phyloP scores from a whole-genome alignment of 2,888 invertebrate species.

The Chesias legatella region DNA sequence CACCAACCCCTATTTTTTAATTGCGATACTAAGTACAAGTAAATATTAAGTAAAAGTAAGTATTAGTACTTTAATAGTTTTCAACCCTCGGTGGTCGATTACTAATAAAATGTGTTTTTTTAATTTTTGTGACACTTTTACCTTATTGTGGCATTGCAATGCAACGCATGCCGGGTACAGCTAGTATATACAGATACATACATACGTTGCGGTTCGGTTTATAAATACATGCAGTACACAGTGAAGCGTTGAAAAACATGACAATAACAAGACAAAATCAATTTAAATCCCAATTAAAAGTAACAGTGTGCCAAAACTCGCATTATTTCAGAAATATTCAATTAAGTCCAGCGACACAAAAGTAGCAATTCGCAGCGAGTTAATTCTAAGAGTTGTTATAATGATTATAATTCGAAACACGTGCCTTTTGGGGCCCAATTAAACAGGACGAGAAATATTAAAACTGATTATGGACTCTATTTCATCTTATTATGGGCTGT shows the following conservation, averaged over 20 bases:
- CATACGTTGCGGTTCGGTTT: too few species aligned
- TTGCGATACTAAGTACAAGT: too few species aligned
- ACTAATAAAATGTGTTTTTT: too few species aligned
- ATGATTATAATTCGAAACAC: slow-evolving; percentile 29
- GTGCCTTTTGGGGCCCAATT: slow-evolving; percentile 26
- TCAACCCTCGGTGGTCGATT: too few species aligned
- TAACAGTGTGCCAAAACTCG: slow-evolving; percentile 16
- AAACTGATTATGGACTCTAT: slow-evolving; percentile 21
- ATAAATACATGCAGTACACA: too few species aligned
- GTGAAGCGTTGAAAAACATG: slow-evolving; percentile 3
- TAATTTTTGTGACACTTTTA: too few species aligned
- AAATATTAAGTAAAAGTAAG: too few species aligned
- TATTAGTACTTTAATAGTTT: too few species aligned
- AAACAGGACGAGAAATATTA: slow-evolving; percentile 18
- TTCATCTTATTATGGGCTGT: slow-evolving; percentile 1
- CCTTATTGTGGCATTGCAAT: too few species aligned
- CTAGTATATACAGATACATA: too few species aligned
- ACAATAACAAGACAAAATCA: slow-evolving; percentile 15
- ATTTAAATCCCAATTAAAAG: slow-evolving; percentile 19
- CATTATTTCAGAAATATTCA: slow-evolving; percentile 24
- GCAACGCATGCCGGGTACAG: too few species aligned
- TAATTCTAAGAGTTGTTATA: slow-evolving; percentile 27
- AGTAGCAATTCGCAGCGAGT: slow-evolving; percentile 23
- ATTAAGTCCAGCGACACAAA: slow-evolving; percentile 16
- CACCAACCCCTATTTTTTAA: too few species aligned